These are phyloP conservation scores for Dasyornis broadbenti DNA, from an alignment of 2,113 vertebrate genomes.

Conservation along the genomic window DNA sequence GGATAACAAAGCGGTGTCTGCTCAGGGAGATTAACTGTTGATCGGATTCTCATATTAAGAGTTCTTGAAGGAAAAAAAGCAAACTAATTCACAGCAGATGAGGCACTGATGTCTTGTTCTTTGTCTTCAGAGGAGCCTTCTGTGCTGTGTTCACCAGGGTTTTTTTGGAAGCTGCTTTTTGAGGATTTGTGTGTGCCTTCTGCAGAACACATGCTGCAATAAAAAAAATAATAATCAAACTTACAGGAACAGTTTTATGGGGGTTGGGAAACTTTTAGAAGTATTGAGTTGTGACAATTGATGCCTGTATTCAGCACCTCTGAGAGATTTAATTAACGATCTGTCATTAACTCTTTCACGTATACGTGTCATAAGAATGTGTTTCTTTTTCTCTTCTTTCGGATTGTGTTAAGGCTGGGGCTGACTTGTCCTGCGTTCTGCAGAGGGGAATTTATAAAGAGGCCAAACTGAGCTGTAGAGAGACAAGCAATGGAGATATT, in stretches of 20 bases:
- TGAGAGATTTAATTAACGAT: background rate
- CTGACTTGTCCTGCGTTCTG: background rate
- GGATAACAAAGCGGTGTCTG: background rate
- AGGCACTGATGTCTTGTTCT: constrained; percentile 45
- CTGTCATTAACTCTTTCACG: background rate
- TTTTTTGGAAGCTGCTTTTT: constrained; percentile 28
- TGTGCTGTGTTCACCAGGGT: background rate
- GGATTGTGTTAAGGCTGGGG: background rate
- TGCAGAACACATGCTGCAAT: constrained; percentile 20
- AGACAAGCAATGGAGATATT: background rate
- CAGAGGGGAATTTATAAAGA: background rate
- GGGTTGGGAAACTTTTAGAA: background rate
- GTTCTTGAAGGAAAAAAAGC: background rate
- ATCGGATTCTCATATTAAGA: background rate
- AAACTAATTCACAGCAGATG: constrained; percentile 47
- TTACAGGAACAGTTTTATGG: background rate
- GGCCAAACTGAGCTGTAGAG: background rate
- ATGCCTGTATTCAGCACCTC: background rate
- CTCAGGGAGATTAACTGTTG: constrained; percentile 18
- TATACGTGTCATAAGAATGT: rapidly evolving
- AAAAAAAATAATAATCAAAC: background rate
- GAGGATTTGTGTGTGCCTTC: constrained; percentile 6
- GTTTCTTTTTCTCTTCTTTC: background rate
- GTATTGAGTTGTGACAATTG: background rate
- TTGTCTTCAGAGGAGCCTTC: constrained; percentile 37